phyloP scores from a whole-genome alignment of 2,113 vertebrate species.

The Catagonus wagneri region DNA sequence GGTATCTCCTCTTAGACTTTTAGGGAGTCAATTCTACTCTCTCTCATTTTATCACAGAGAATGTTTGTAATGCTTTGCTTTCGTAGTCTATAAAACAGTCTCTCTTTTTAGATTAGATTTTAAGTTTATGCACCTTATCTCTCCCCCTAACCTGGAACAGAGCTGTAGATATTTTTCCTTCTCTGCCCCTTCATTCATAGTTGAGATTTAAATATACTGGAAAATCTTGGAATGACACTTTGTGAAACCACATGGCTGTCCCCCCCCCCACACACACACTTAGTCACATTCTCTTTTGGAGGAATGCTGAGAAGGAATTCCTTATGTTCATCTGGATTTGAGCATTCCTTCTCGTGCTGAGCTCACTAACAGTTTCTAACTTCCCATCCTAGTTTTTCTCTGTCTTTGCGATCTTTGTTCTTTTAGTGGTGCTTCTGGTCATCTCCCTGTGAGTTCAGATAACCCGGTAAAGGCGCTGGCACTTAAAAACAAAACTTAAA shows the following conservation, averaged over 20 bases:
- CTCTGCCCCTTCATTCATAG: constrained; percentile 24
- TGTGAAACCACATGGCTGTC: constrained; percentile 24
- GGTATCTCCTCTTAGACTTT: not conserved
- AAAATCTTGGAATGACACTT: constrained; percentile 51
- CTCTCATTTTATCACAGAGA: constrained; percentile 23
- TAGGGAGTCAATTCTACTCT: not conserved
- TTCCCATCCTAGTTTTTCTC: not conserved
- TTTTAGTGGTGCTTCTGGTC: not conserved
- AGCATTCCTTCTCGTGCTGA: not conserved
- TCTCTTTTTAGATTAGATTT: constrained; percentile 22
- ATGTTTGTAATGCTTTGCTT: constrained; percentile 19
- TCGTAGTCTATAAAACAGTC: not conserved
- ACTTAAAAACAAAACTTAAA: constrained; percentile 14
- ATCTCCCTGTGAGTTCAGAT: not conserved
- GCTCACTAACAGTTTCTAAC: not conserved
- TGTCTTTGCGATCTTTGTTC: not conserved
- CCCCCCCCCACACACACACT: not conserved
- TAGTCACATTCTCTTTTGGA: constrained; percentile 59
- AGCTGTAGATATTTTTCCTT: not conserved
- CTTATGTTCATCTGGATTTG: not conserved
- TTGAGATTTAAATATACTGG: constrained; percentile 59
- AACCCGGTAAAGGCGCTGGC: constrained; percentile 9
- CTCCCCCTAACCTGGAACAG: not conserved
- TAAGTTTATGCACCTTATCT: constrained; percentile 16
- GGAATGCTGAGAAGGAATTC: not conserved